These are phyloP conservation scores for Sarcophaga peregrina DNA, from an alignment of 1,140 invertebrate genomes.

Conservation along the genomic window DNA sequence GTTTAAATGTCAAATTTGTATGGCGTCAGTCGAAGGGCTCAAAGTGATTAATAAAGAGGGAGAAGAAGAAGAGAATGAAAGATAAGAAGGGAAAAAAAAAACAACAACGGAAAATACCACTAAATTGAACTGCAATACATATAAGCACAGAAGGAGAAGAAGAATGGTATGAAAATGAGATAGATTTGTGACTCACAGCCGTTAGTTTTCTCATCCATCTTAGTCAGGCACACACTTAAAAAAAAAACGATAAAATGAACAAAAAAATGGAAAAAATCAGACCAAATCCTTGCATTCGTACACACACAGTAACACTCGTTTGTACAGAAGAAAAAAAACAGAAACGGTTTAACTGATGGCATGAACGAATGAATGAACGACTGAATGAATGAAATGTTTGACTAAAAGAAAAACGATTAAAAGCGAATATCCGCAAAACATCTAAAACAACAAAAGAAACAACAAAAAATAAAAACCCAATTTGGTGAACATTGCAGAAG, in stretches of 20 bases:
- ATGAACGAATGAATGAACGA: not conserved
- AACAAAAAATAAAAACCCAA: not conserved
- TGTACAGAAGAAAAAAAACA: not conserved
- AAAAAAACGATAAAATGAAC: not conserved
- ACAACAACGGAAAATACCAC: not conserved
- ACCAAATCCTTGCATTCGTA: too few relatives aligned
- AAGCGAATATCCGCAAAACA: constrained; percentile 1
- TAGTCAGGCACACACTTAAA: not conserved
- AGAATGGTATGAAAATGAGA: not conserved
- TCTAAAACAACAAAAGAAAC: not conserved
- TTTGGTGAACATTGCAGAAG: not conserved
- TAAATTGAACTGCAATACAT: too few relatives aligned
- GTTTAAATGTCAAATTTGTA: constrained; percentile 32
- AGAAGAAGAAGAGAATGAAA: not conserved
- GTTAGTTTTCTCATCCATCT: constrained; percentile 31
- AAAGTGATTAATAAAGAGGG: not conserved
- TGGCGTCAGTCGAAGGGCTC: not conserved
- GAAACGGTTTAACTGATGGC: not conserved
- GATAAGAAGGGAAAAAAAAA: not conserved
- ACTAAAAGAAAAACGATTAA: constrained; percentile 23
- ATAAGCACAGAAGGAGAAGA: not conserved
- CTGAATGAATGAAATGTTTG: constrained; percentile 1
- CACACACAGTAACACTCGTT: not conserved
- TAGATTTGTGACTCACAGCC: constrained; percentile 37
- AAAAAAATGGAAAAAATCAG: not conserved